Conservation (phyloP, 2,888 invertebrate genomes). For the Lasioglossum pauxillum region DNA sequence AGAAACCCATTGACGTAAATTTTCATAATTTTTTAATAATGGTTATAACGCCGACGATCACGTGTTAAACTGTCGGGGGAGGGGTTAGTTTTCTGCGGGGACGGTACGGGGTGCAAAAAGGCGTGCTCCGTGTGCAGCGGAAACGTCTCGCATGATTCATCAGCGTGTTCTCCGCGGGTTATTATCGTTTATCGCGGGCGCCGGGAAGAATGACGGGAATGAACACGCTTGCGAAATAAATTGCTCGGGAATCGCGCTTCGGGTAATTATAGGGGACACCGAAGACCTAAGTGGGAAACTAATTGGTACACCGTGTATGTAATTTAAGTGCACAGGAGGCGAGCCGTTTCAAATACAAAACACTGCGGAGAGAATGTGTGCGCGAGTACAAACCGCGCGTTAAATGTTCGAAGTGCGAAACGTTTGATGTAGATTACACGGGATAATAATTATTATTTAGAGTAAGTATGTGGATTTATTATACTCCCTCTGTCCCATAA, state of each 20-base stretch:
- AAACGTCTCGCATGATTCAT: not conserved
- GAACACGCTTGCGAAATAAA: not conserved
- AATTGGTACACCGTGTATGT: constrained; percentile 11
- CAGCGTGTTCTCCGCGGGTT: constrained; percentile 17
- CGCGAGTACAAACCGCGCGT: not conserved
- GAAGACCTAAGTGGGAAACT: constrained; percentile 6
- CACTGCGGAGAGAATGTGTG: not conserved
- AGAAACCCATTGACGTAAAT: no score
- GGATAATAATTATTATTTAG: not conserved
- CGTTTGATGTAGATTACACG: not conserved
- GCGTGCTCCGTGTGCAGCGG: not conserved
- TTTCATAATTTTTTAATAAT: no score
- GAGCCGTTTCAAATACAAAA: not conserved
- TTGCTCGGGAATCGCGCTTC: not conserved
- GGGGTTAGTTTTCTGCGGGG: not conserved
- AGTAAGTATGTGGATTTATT: not conserved
- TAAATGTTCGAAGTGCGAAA: not conserved
- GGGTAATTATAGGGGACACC: not conserved
- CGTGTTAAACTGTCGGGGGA: not conserved
- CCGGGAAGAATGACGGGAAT: not conserved
- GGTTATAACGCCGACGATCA: no score
- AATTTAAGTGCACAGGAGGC: not conserved
- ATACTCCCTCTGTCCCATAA: no score
- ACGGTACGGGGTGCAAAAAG: not conserved
- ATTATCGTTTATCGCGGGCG: constrained; percentile 9